Evolutionary conservation across 2,797 vertebrate genomes (phyloP), one percentile per base, ranked within the genome.

Genomic region (Hapalemur alaotrensis): DNA sequence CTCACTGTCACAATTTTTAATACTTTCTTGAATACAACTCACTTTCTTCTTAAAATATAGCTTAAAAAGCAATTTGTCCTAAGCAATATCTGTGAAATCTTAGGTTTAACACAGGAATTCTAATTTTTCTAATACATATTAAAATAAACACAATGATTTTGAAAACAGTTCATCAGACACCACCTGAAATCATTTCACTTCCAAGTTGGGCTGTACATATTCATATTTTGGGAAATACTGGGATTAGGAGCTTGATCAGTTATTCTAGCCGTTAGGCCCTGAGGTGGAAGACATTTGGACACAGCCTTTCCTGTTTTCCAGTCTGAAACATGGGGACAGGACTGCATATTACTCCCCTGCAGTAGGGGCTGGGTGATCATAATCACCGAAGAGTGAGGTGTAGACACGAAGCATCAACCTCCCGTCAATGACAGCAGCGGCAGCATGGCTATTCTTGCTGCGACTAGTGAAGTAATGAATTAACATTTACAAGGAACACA

Each of bases 61-160:
- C 61, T 89, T 73, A 75, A 72, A 89, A 82, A 80, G 35, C 88
- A 95, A 76, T 25, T 54, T 54, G 10, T 80, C 52, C 35, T 54
- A 83, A 89, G 61, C 7, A 70, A 65, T 46, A 50, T 57, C 23
- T 52, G 35, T 38, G 48, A 81, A 84, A 61, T 81, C 25, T 65
- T 69, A 96, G 50, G 50, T 38, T 83, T 89, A 23, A 83, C 4
- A 14, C 14, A 23, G 5, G 30, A 92, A 59, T 30, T 80, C 18
- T 13, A 43, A 13, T 67, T 78, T 91, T 82, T 10, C 1, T 7
- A 95, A 73, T 67, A 95, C 1, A n/a, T 79, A 54, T 61, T 72
- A 80, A 96, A 88, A 82, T 35, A 91, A 92, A 25, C 23, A 76
- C 14, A 81, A 25, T 50, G 13, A 94, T 70, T 93, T 82, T 89